phyloP scores from a whole-genome alignment of 2,797 vertebrate species.

The Sebastes miniatus region DNA sequence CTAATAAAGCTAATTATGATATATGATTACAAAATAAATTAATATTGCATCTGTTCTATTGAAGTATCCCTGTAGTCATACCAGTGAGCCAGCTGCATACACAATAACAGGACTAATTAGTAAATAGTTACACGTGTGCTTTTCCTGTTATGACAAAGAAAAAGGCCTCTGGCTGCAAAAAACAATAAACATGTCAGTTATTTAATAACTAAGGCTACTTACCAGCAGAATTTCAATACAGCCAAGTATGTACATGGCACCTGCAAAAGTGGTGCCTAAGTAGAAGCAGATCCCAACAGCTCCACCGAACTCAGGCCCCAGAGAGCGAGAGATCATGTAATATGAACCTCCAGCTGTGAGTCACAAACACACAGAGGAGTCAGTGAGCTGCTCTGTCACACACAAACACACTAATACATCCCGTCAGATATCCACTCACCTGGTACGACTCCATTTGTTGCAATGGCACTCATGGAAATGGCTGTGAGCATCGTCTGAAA shows the following conservation, averaged over 20 bases:
- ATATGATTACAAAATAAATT: not conserved
- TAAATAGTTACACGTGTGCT: not conserved
- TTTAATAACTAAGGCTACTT: constrained; percentile 45
- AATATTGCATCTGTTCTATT: not conserved
- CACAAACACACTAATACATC: not conserved
- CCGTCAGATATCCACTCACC: constrained; percentile 77
- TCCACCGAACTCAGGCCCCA: constrained; percentile 97
- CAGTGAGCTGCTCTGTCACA: not conserved
- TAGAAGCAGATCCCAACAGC: constrained; percentile 99
- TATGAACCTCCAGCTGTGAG: constrained; percentile 95
- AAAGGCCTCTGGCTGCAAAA: not conserved
- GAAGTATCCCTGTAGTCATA: not conserved
- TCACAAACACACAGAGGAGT: constrained; percentile 51
- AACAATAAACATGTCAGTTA: not conserved
- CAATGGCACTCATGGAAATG: constrained; percentile 99
- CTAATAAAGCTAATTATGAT: not conserved
- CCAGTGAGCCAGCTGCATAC: not conserved
- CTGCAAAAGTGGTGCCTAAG: constrained; percentile 96
- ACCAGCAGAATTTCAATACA: constrained; percentile 98
- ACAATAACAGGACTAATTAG: not conserved
- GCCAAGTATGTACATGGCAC: constrained; percentile 98
- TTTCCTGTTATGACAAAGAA: not conserved
- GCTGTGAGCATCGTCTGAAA: constrained; percentile 98
- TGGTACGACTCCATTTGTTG: constrained; percentile 98
- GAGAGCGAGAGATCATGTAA: constrained; percentile 98